Percentiles rank a stretch among this genome's conserved stretches.
Conservation (phyloP, 1,140 invertebrate genomes). For the Calephelis virginiensis region DNA sequence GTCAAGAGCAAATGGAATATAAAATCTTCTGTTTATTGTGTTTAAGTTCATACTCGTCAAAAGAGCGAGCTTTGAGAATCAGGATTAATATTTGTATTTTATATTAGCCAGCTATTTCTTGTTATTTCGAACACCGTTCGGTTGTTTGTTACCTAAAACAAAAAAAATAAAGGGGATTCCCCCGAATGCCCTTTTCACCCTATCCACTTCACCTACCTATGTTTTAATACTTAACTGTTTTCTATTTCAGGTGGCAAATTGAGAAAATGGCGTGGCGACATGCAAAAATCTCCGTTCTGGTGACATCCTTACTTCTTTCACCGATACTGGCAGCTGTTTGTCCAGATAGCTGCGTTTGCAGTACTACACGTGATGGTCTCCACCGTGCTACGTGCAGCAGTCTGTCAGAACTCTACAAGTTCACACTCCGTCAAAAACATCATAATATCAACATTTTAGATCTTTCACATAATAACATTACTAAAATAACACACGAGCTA, state of each 20-base stretch:
- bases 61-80: no score
- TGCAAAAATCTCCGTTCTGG: slow-evolving; percentile 45
- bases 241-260: slow-evolving; percentile 59
- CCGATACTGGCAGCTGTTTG: slow-evolving; percentile 55
- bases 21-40: no score
- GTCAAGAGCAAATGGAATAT: no score
- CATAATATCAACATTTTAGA: slow-evolving; percentile 79
- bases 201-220: no score
- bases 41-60: no score
- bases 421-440: slow-evolving; percentile 69
- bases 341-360: slow-evolving; percentile 63
- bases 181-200: no score
- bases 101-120: no score
- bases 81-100: no score
- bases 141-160: no score
- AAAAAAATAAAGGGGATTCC: no score
- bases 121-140: no score
- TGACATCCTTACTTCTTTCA: slow-evolving; percentile 49
- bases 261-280: slow-evolving; percentile 56
- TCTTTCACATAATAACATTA: slow-evolving; percentile 79
- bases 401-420: slow-evolving; percentile 67
- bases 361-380: slow-evolving; percentile 63
- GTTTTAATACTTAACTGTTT: slow-evolving; percentile 29
- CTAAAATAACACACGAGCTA: slow-evolving; percentile 76
- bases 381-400: slow-evolving; percentile 67